Evolutionary conservation across 2,888 invertebrate species (phyloP).

Genomic region (Mycalesis mineus): DNA sequence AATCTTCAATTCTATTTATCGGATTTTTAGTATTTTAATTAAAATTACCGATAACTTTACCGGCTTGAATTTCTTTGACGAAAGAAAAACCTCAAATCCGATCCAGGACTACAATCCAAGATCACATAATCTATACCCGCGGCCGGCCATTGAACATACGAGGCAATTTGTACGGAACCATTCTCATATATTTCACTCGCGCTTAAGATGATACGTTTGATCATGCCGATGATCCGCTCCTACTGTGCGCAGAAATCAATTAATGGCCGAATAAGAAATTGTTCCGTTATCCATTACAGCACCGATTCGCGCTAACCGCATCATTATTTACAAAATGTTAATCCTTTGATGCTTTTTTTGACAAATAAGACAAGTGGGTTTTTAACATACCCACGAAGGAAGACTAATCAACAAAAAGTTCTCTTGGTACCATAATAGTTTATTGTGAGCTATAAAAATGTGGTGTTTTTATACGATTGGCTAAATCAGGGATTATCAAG

Average conservation of each 20-base stretch:
- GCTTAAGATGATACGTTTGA: background rate
- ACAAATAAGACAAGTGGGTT: background rate
- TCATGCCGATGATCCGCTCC: background rate
- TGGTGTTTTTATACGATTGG: too few species aligned
- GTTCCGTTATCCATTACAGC: constrained; percentile 53
- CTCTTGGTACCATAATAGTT: too few species aligned
- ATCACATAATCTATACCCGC: background rate
- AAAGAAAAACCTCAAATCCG: too few species aligned
- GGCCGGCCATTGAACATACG: background rate
- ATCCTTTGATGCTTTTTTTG: constrained; percentile 15
- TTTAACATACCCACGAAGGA: too few species aligned
- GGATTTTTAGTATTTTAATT: too few species aligned
- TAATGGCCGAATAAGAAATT: constrained; percentile 50
- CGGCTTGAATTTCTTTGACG: too few species aligned
- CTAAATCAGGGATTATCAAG: too few species aligned
- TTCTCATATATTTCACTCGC: background rate
- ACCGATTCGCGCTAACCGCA: constrained; percentile 36
- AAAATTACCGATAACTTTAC: too few species aligned
- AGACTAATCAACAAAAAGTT: too few species aligned
- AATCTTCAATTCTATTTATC: too few species aligned
- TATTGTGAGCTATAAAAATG: too few species aligned
- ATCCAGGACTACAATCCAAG: too few species aligned
- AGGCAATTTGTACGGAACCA: background rate
- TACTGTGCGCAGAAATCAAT: constrained; percentile 42
- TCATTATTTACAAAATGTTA: constrained; percentile 19